A percentile compares a stretch with the other conserved stretches of the same genome.
Conservation (phyloP, 2,797 vertebrate species). For the Mormyrops boulengeri region DNA sequence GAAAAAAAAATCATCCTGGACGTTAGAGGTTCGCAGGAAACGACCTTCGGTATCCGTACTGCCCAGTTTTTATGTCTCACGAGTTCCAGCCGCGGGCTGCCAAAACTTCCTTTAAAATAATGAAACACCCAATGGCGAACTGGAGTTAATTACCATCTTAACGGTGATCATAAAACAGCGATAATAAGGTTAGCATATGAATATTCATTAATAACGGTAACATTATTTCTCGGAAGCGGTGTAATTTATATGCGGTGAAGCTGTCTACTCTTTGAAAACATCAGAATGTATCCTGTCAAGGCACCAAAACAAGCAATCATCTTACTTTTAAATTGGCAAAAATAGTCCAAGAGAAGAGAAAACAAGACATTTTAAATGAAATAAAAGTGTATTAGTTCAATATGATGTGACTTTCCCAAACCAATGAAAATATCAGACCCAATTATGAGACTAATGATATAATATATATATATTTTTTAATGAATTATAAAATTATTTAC, state of each 20-base stretch:
- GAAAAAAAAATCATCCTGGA: slow-evolving; percentile 64
- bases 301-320: background rate
- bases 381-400: background rate
- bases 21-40: slow-evolving; percentile 60
- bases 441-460: background rate
- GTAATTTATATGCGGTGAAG: background rate
- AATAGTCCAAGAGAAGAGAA: background rate
- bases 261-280: slow-evolving; percentile 7
- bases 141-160: slow-evolving; percentile 29
- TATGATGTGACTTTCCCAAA: background rate
- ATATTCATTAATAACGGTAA: slow-evolving; percentile 16
- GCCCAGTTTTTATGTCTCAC: slow-evolving; percentile 32
- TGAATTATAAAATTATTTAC: background rate
- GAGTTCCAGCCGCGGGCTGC: slow-evolving; percentile 45
- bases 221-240: slow-evolving; percentile 12
- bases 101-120: slow-evolving; percentile 59
- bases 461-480: background rate
- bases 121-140: slow-evolving; percentile 55
- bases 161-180: slow-evolving; percentile 10
- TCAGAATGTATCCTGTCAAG: slow-evolving; percentile 1
- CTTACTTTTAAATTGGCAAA: background rate
- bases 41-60: slow-evolving; percentile 43
- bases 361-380: background rate
- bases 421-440: background rate
- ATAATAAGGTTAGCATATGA: slow-evolving; percentile 17